Evolutionary conservation across 2,888 invertebrate genomes (phyloP).

Genomic region (Hermaeophaga mercurialis): DNA sequence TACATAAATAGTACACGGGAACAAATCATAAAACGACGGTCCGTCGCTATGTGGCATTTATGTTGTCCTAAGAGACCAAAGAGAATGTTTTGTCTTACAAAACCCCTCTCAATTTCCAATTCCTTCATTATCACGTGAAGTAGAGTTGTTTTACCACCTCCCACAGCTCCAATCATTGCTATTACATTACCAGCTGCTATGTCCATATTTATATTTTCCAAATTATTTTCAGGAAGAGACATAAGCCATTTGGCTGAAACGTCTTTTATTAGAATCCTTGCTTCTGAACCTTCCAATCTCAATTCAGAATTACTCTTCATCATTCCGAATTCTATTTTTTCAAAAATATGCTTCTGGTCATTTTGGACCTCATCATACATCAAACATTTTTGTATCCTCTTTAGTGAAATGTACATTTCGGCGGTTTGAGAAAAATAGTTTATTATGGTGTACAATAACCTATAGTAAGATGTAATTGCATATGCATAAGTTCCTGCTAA

Average conservation of each 20-base stretch:
- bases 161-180: constrained; percentile 66
- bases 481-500: constrained; percentile 69
- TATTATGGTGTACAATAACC: constrained; percentile 69
- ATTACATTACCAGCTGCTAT: constrained; percentile 65
- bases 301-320: neutral
- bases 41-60: no score
- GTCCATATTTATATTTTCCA: constrained; percentile 69
- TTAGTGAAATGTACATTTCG: constrained; percentile 58
- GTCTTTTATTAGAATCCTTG: constrained; percentile 45
- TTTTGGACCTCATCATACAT: constrained; percentile 45
- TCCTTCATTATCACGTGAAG: no score
- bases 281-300: neutral
- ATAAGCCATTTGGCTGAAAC: constrained; percentile 70
- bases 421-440: constrained; percentile 72
- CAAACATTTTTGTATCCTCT: constrained; percentile 63
- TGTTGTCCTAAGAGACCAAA: no score
- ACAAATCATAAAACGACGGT: no score
- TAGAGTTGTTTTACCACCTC: constrained; percentile 65
- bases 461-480: constrained; percentile 75
- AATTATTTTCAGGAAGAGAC: constrained; percentile 46
- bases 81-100: no score
- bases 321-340: neutral
- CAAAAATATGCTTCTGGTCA: neutral
- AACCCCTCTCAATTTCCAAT: constrained; percentile 69
- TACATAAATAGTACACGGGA: no score